A percentile compares a stretch with the other conserved stretches of the same genome.
Evolutionary conservation across 1,140 invertebrate genomes (phyloP).

Genomic region (Sesamia nonagrioides): DNA sequence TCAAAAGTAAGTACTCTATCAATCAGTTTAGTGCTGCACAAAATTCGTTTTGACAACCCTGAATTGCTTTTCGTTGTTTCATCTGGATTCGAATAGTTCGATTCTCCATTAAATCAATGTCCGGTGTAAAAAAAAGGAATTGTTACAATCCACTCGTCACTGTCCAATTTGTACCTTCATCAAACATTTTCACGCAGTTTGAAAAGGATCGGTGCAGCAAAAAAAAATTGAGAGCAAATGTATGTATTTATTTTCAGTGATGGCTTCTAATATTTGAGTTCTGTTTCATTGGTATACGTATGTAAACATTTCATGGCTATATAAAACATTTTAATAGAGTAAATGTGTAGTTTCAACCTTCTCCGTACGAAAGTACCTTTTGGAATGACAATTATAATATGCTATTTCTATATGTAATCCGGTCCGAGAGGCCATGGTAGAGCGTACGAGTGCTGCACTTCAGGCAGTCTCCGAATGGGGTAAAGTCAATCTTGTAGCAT

Average conservation of each 20-base stretch:
- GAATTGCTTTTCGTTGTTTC: neutral
- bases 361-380: no score
- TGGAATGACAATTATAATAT: no score
- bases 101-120: slow-evolving; percentile 19
- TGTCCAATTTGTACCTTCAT: slow-evolving; percentile 37
- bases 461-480: no score
- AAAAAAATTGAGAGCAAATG: neutral
- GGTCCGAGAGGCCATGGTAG: no score
- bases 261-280: neutral
- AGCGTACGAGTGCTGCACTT: no score
- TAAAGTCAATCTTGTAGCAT: no score
- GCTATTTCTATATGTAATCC: no score
- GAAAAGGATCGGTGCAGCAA: no score
- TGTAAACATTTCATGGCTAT: no score
- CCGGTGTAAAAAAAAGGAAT: neutral
- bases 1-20: neutral
- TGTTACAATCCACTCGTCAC: slow-evolving; percentile 21
- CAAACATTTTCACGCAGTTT: slow-evolving; percentile 9
- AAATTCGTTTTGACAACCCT: slow-evolving; percentile 11
- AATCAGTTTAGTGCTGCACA: neutral
- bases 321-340: no score
- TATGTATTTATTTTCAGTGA: neutral
- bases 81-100: neutral
- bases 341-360: no score
- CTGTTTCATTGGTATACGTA: no score